Evolutionary conservation across 2,888 invertebrate genomes (phyloP), one percentile per base, ranked within the genome.

Genomic region (Cancer borealis): DNA sequence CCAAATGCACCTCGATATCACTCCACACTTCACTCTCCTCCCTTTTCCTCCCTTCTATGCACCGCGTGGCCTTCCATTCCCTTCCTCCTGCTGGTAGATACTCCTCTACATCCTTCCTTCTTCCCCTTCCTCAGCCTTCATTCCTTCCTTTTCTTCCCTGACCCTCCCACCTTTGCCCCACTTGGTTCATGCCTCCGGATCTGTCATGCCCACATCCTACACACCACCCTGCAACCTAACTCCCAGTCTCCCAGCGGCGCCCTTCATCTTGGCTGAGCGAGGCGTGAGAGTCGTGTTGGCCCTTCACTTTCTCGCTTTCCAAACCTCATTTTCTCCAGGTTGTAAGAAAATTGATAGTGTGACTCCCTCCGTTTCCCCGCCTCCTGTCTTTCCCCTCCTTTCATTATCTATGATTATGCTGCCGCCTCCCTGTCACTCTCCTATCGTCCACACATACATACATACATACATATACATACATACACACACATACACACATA

Each of bases 401-500:
- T 30, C 30, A 79, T 79, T 30, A 79, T 79, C 30, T 79, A 6
- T 79, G 30, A 79, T 79, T 79, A 79, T 66, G 21, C n/a, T 66
- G 66, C 66, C 14, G 17, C 21, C 66, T 3, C 12, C 17, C 54
- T 54, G 14, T 17, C 54, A 66, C 66, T n/a, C n/a, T 66, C 17
- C n/a, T 66, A n/a, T 66, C 66, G n/a, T 66, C n/a, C 66, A 54
- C 54, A 54, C 8, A 54, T 14, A 54, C 54, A 39, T 14, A 26
- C 54, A 54, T 14, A 54, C 54, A 54, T 14, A 54, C 54, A 14
- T 14, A 54, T n/a, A 46, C 45, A 26, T 49, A 47, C 46, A 89
- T 49, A 47, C 45, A 89, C 47, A 39, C 89, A 89, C 89, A 88
- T 47, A 89, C 89, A 89, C 89, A 89, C 89, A 89, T 21, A 66